Percentiles rank a stretch among this genome's conserved stretches.
phyloP scores from a whole-genome alignment of 2,888 invertebrate genomes.

The Blastobasis adustella region DNA sequence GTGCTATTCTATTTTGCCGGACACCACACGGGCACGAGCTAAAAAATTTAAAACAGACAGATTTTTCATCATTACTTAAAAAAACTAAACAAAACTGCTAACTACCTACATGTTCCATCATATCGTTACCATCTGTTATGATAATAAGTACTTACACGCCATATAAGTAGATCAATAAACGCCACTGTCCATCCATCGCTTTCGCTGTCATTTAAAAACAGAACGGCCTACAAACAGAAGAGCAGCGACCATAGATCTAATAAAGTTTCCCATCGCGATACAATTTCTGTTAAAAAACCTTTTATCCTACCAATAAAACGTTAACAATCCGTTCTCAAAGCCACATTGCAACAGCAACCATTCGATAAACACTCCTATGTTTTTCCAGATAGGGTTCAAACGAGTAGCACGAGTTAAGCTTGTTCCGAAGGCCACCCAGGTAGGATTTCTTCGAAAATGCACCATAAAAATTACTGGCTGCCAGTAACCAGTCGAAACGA shows the following conservation, averaged over 20 bases:
- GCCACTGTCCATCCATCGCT: too few species aligned
- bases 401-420: constrained; percentile 10
- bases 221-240: too few species aligned
- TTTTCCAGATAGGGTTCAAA: constrained; percentile 12
- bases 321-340: constrained; percentile 25
- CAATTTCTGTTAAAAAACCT: constrained; percentile 27
- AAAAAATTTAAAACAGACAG: too few species aligned
- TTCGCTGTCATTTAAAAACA: too few species aligned
- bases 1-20: too few species aligned
- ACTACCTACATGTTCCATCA: too few species aligned
- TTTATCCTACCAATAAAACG: constrained; percentile 44
- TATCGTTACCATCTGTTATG: too few species aligned
- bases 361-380: constrained; percentile 10
- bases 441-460: constrained; percentile 39
- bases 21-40: too few species aligned
- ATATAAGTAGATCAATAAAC: too few species aligned
- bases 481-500: constrained; percentile 19
- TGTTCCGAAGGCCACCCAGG: constrained; percentile 46
- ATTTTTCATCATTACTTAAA: too few species aligned
- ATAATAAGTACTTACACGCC: too few species aligned
- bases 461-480: constrained; percentile 41
- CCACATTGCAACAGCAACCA: constrained; percentile 10
- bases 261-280: constrained; percentile 21
- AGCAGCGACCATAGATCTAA: constrained; percentile 10
- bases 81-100: too few species aligned